These are phyloP conservation scores for Xestia rhomboidea DNA, from an alignment of 2,888 invertebrate genomes.

Conservation along the genomic window DNA sequence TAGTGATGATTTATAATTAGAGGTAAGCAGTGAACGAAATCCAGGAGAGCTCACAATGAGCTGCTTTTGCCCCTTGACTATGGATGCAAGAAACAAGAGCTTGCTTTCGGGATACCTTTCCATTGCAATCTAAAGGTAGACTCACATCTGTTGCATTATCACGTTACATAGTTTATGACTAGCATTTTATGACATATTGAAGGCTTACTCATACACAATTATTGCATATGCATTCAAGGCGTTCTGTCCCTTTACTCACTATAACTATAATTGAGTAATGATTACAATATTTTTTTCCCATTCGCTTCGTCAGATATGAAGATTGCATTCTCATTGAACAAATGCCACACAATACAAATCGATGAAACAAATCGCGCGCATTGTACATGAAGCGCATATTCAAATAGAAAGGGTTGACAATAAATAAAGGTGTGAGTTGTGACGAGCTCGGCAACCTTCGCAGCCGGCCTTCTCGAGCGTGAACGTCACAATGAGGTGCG, in stretches of 20 bases:
- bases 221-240: neutral
- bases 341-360: slow-evolving; percentile 29
- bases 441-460: slow-evolving; percentile 76
- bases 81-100: neutral
- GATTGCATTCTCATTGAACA: neutral
- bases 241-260: neutral
- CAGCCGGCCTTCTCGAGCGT: slow-evolving; percentile 75
- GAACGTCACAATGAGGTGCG: slow-evolving; percentile 83
- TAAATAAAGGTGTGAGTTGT: slow-evolving; percentile 78
- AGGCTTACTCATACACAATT: slow-evolving; percentile 2
- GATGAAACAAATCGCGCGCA: slow-evolving; percentile 63
- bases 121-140: neutral
- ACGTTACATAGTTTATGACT: neutral
- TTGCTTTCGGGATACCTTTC: neutral
- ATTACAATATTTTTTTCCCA: neutral
- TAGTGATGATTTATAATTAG: too few relatives aligned
- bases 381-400: slow-evolving; percentile 70
- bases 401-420: slow-evolving; percentile 66
- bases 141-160: neutral
- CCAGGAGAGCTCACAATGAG: neutral
- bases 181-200: neutral
- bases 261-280: neutral
- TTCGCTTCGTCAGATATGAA: neutral
- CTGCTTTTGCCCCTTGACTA: neutral
- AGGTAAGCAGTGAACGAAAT: neutral